phyloP scores from a whole-genome alignment of 2,113 vertebrate species.

The Neotoma lepida region DNA sequence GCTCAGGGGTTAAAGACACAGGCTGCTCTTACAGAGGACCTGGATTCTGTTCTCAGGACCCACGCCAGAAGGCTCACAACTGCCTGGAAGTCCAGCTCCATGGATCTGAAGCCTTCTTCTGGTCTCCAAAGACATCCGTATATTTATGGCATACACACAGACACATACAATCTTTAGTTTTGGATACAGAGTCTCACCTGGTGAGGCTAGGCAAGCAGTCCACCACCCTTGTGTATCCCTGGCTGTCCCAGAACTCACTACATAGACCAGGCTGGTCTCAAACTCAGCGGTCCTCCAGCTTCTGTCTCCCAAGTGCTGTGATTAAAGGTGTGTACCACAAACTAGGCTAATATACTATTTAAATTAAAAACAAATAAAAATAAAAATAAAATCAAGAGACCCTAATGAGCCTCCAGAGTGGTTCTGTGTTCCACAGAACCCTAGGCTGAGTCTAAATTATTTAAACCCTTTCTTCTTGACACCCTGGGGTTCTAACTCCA shows the following conservation, averaged over 20 bases:
- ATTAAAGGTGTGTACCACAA: background rate
- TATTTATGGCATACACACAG: background rate
- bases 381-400: background rate
- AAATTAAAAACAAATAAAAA: background rate
- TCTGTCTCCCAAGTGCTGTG: background rate
- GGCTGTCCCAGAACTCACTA: background rate
- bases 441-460: background rate
- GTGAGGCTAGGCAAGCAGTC: background rate
- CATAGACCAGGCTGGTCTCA: background rate
- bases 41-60: background rate
- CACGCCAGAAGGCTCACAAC: background rate
- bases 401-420: background rate
- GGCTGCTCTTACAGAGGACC: no score
- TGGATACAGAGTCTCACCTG: background rate
- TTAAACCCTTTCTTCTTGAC: background rate
- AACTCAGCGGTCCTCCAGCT: background rate
- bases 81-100: background rate
- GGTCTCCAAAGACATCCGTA: background rate
- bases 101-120: background rate
- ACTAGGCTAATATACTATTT: background rate
- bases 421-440: background rate
- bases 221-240: background rate
- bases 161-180: background rate
- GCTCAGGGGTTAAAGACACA: background rate
- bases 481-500: background rate